Percentiles rank a stretch among this genome's conserved stretches.
phyloP scores from a whole-genome alignment of 2,797 vertebrate genomes.

The Tympanoctomys barrerae region DNA sequence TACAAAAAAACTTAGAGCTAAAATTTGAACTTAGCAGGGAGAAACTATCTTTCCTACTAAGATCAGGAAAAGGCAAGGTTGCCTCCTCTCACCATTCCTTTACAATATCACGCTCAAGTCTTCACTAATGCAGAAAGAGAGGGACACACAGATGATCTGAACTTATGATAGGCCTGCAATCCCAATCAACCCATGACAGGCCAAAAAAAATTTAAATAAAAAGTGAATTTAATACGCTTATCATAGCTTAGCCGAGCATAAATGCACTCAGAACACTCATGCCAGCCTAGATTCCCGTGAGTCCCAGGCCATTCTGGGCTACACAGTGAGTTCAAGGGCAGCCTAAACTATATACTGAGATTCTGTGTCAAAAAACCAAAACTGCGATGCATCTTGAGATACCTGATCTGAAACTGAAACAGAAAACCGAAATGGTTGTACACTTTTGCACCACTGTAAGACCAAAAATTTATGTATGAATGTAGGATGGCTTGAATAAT shows the following conservation, averaged over 20 bases:
- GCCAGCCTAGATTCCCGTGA: not conserved
- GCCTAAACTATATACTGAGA: not conserved
- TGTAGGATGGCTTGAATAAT: no score
- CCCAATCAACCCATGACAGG: not conserved
- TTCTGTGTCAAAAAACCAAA: not conserved
- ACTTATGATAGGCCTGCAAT: not conserved
- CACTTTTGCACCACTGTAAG: not conserved
- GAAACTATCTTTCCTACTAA: not conserved
- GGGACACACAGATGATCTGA: not conserved
- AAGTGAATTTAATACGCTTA: not conserved
- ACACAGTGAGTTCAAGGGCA: not conserved
- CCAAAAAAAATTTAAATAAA: not conserved
- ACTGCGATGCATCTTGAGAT: not conserved
- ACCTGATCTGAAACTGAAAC: not conserved
- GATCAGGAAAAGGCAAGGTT: not conserved
- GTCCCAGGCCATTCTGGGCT: not conserved
- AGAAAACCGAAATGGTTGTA: not conserved
- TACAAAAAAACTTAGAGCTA: constrained; percentile 12
- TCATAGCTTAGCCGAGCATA: not conserved
- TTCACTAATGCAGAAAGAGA: not conserved
- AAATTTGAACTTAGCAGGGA: not conserved
- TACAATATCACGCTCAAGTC: not conserved
- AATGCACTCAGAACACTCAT: not conserved
- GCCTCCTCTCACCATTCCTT: not conserved
- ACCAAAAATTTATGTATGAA: not conserved